A percentile compares a stretch with the other conserved stretches of the same genome.
Conservation (phyloP, 2,797 vertebrate species). For the Acipenser oxyrinchus region DNA sequence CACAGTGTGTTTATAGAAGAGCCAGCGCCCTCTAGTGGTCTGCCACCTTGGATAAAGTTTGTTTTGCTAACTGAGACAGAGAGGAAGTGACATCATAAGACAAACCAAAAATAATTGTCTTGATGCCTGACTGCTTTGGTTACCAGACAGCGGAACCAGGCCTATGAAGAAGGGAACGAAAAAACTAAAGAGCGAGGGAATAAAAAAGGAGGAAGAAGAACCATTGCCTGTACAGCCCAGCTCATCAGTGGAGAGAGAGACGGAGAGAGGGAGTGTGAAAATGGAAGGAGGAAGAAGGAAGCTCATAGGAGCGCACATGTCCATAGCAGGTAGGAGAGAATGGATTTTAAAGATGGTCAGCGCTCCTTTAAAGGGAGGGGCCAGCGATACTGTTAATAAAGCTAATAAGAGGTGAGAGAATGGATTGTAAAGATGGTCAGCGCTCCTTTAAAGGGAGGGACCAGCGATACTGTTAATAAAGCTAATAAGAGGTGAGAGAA, state of each 20-base stretch:
- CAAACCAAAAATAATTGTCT: too few species aligned
- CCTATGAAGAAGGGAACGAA: slow-evolving; percentile 24
- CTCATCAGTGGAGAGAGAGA: slow-evolving; percentile 6
- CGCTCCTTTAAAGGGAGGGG: not conserved
- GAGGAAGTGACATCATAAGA: too few species aligned
- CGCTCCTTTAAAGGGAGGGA: not conserved
- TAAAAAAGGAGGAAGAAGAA: not conserved
- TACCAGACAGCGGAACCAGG: too few species aligned
- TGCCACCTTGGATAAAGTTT: too few species aligned
- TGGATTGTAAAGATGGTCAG: not conserved
- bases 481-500: too few species aligned
- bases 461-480: too few species aligned
- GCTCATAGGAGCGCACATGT: slow-evolving; percentile 62
- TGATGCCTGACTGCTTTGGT: too few species aligned
- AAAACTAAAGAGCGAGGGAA: slow-evolving; percentile 10
- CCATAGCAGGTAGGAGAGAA: slow-evolving; percentile 48
- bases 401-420: not conserved
- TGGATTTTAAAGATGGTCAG: not conserved
- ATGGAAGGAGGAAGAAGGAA: slow-evolving; percentile 33
- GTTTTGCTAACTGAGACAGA: too few species aligned
- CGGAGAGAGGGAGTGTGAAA: slow-evolving; percentile 11
- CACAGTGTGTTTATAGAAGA: too few species aligned
- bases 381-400: not conserved
- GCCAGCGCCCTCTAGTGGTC: too few species aligned
- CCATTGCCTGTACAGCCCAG: not conserved